Percentiles rank a stretch among this genome's conserved stretches.
Evolutionary conservation across 2,888 invertebrate species (phyloP).

Genomic region (Crematogaster levior): DNA sequence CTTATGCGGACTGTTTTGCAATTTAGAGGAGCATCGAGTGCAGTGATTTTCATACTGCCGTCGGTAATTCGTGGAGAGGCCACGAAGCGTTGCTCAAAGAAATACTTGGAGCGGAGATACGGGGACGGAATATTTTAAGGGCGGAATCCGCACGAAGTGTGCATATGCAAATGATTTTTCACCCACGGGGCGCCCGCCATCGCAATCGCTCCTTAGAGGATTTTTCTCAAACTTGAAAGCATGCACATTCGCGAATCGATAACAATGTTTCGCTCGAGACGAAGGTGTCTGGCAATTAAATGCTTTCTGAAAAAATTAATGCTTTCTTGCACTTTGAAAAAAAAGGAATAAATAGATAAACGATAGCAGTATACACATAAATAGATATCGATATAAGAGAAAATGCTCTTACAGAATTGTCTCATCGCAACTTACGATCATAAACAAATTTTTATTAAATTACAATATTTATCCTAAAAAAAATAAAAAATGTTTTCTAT

Average conservation of each 20-base stretch:
- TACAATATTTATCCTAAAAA: background rate
- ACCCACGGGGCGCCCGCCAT: constrained; percentile 38
- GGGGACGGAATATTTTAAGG: constrained; percentile 51
- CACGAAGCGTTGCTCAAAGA: constrained; percentile 60
- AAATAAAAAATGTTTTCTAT: background rate
- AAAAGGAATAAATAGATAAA: too few relatives aligned
- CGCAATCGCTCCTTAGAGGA: background rate
- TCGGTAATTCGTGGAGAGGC: constrained; percentile 62
- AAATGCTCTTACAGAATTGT: background rate
- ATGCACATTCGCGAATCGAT: background rate
- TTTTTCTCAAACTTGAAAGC: constrained; percentile 21
- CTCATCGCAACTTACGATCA: background rate
- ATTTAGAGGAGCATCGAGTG: constrained; percentile 66
- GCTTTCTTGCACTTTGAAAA: background rate
- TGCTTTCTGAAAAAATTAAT: background rate
- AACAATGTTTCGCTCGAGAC: background rate
- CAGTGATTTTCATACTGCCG: constrained; percentile 68
- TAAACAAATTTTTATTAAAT: background rate
- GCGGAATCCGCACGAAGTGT: constrained; percentile 61
- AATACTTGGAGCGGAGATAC: constrained; percentile 41
- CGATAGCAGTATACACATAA: too few relatives aligned
- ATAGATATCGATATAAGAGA: background rate
- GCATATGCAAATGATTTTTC: constrained; percentile 75
- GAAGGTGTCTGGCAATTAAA: constrained; percentile 15
- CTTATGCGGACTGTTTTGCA: constrained; percentile 66